Conservation (phyloP, 2,113 vertebrate genomes). For the Ascaphus truei region DNA sequence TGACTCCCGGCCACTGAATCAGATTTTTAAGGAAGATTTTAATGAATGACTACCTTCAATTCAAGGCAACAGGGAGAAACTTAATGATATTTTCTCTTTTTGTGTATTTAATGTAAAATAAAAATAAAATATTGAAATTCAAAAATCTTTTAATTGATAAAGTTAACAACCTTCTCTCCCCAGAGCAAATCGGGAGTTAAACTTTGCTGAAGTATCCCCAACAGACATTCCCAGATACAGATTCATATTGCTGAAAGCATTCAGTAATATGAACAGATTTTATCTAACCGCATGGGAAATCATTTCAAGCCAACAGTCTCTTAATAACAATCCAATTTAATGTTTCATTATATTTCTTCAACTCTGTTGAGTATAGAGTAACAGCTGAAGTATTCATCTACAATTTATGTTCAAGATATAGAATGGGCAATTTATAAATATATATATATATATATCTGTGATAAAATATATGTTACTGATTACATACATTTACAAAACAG, state of each 20-base stretch:
- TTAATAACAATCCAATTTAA: background rate
- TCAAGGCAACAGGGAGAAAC: too few relatives aligned
- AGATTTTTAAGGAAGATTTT: too few relatives aligned
- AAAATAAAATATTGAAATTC: background rate
- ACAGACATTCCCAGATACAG: background rate
- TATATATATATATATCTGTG: too few relatives aligned
- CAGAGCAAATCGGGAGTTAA: background rate
- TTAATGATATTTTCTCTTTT: too few relatives aligned
- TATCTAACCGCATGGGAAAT: background rate
- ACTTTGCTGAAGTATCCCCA: background rate
- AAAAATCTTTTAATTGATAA: background rate
- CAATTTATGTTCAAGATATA: constrained; percentile 22
- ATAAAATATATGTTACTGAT: too few relatives aligned
- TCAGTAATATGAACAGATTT: constrained; percentile 19
- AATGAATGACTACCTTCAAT: too few relatives aligned
- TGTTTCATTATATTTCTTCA: constrained; percentile 32
- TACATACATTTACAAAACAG: too few relatives aligned
- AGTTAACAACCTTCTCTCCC: background rate
- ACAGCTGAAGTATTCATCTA: constrained; percentile 32
- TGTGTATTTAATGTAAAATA: too few relatives aligned
- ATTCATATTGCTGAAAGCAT: constrained; percentile 18
- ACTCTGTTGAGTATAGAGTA: constrained; percentile 2
- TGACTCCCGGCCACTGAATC: too few relatives aligned
- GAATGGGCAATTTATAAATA: too few relatives aligned
- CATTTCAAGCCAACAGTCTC: background rate